Conservation (phyloP, 2,797 vertebrate genomes). For the Melopsittacus undulatus region DNA sequence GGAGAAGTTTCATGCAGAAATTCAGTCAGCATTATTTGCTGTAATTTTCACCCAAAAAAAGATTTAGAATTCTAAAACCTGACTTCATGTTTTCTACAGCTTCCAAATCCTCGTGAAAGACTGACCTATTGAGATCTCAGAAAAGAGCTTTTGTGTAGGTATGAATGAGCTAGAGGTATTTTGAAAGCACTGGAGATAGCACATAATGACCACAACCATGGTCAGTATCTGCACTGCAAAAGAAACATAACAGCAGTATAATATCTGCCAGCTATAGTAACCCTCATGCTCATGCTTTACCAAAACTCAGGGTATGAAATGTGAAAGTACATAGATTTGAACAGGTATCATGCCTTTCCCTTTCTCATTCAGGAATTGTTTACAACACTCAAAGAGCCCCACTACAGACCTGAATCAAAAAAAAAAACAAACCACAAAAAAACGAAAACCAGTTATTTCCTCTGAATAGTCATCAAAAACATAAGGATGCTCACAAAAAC, state of each 20-base stretch:
- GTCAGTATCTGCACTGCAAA: background rate
- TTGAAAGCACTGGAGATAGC: background rate
- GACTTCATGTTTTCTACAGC: background rate
- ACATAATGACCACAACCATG: background rate
- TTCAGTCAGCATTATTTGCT: background rate
- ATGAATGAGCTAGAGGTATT: background rate
- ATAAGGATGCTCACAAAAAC: background rate
- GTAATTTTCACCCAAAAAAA: background rate
- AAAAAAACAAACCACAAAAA: background rate
- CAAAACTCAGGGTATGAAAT: background rate
- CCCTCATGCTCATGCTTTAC: background rate
- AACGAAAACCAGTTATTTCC: background rate
- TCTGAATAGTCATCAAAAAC: background rate
- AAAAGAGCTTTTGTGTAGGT: background rate
- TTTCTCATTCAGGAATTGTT: background rate
- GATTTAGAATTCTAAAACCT: background rate
- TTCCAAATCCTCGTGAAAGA: background rate
- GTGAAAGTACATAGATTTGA: background rate
- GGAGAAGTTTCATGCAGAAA: background rate
- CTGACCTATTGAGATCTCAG: background rate
- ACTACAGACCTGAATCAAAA: background rate
- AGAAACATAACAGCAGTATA: background rate
- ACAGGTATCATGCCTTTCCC: background rate
- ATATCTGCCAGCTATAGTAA: background rate
- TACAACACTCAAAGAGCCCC: background rate